Evolutionary conservation across 2,113 vertebrate species (phyloP).

Genomic region (Sitta europaea): DNA sequence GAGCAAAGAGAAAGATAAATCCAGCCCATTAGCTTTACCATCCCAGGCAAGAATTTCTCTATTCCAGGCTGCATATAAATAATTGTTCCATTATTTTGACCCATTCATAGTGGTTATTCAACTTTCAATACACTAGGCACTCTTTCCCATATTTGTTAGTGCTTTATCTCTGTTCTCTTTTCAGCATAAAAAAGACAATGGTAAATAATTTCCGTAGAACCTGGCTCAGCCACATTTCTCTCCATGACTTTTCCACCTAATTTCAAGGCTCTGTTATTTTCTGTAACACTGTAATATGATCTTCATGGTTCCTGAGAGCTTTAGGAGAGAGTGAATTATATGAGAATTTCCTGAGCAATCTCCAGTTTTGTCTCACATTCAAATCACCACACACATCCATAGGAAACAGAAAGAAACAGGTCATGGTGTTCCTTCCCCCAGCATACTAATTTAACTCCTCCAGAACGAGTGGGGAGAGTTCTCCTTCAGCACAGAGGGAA

Average conservation of each 20-base stretch:
- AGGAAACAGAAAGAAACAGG: neutral
- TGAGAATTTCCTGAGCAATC: neutral
- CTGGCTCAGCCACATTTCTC: neutral
- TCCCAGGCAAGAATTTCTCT: neutral
- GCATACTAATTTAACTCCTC: neutral
- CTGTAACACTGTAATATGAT: neutral
- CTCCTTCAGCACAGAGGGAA: neutral
- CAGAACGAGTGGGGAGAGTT: neutral
- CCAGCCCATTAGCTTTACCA: neutral
- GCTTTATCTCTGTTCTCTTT: neutral
- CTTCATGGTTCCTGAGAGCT: neutral
- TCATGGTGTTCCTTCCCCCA: neutral
- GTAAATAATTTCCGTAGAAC: neutral
- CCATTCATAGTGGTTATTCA: neutral
- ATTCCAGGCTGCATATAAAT: neutral
- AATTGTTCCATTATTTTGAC: neutral
- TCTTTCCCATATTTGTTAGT: neutral
- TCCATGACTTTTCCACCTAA: neutral
- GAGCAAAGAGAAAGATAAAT: neutral
- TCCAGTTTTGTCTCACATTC: neutral
- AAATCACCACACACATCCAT: neutral
- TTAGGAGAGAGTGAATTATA: neutral
- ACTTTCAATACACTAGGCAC: neutral
- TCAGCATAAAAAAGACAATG: neutral
- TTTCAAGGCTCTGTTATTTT: constrained; percentile 9